These are phyloP conservation scores for Clarias magur DNA, from an alignment of 2,113 vertebrate species.

Conservation along the genomic window DNA sequence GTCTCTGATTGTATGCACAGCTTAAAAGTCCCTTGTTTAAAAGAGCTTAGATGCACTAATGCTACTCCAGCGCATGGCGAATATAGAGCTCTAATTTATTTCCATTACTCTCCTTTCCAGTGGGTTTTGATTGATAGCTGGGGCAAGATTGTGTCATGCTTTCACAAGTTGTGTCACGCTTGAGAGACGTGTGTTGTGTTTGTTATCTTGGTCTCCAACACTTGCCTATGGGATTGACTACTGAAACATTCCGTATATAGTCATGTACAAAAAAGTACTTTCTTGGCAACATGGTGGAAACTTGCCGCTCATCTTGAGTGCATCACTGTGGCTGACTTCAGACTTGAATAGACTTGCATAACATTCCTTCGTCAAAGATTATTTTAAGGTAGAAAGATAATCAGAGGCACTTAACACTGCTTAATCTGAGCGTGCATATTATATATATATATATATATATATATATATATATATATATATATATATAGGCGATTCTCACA, in stretches of 20 bases:
- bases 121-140: constrained; percentile 38
- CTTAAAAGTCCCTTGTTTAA: constrained; percentile 47
- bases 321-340: background rate
- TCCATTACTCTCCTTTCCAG: constrained; percentile 37
- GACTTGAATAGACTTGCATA: background rate
- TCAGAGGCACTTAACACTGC: background rate
- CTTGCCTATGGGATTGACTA: background rate
- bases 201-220: background rate
- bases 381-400: background rate
- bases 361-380: background rate
- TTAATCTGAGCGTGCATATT: background rate
- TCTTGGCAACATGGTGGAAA: background rate
- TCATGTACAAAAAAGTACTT: background rate
- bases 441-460: no score
- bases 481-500: no score
- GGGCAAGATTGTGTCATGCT: background rate
- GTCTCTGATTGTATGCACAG: constrained; percentile 47
- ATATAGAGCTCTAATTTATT: constrained; percentile 28
- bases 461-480: no score
- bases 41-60: constrained; percentile 14
- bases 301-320: background rate
- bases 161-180: background rate
- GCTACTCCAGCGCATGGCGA: constrained; percentile 1
- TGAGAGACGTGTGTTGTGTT: background rate
- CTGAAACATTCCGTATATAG: background rate